Base-by-base conservation (phyloP, 2,797 vertebrate genomes). In the Vespertilio murinus region DNA sequence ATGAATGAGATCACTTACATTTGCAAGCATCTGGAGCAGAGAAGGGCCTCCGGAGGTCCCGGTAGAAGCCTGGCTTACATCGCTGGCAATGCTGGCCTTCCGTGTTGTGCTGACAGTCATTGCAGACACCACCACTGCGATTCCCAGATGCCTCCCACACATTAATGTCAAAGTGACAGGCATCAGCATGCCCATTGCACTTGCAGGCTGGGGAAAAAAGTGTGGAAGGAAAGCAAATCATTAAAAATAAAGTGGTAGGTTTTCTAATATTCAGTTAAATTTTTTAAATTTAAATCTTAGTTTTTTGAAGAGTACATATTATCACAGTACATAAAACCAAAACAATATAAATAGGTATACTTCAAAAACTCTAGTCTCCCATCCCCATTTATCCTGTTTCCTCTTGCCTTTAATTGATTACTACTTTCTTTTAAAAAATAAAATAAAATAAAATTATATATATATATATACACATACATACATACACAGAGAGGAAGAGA, bases 71-170 rank as follows among this genome's bases (percentile, higher is more conserved):
- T 0, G 97, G 97, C 93, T 98, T 99, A 97, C 99, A 99, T 90
- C 93, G 98, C 94, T 99, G 98, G 97, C 99, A 99, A 94, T 99
- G 98, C 8, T 97, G 99, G 0, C 99, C 99, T 61, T 99, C 99
- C 0, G 99, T 99, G 98, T 99, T 99, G 98, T 99, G 99, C 95
- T 99, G 98, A 83, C 99, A 99, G 97, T 98, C 96, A 89, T 98
- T 98, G 4, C 99, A 99, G 93, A 99, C 93, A 0, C 99, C 99
- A 0, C 99, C 99, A 0, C 99, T 99, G 33, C 97, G 99, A 88
- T 99, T 99, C 90, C 99, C 99, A 0, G 99, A 99, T 16, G 98
- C 98, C 23, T 98, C 98, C 99, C 99, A 99, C 0, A 96, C 96
- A 8, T 90, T 97, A 97, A 98, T 97, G 93, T 99, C 99, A 52